Evolutionary conservation across 2,888 invertebrate species (phyloP), one percentile per base, ranked within the genome.

Genomic region (Zele albiditarsus): DNA sequence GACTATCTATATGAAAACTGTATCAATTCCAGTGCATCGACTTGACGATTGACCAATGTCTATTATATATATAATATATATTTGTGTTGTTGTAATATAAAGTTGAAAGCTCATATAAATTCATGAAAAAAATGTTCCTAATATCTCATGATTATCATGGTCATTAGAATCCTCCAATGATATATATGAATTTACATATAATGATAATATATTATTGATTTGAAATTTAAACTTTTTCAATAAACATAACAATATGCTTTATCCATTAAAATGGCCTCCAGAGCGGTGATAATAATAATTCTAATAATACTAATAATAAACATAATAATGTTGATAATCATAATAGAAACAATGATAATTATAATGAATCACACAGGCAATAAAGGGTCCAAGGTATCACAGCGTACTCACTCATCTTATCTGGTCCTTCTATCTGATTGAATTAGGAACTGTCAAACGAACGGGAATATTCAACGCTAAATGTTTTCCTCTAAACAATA

Each of bases 11-110:
- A 23, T 62, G 46, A 28, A 57, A 49, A 69, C 57, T 46, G 63
- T 71, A 63, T 71, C 71, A 71, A 71, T 71, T 71, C 71, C 71
- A 28, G 71, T 71, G 63, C 71, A 71, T 71, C 31, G 46, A n/a
- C 25, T 46, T 31, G 33, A 23, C 16, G 23, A 65, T 53, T 28
- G 27, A 31, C n/a, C 20, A 33, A 20, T 42, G 38, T 31, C 20
- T 46, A 14, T 27, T 49, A n/a, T 49, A 14, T 66, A 42, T 10
- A 23, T 28, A 67, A 28, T 23, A 38, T 33, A 38, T 28, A 3
- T 14, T 60, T n/a, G 3, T 38, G 12, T 38, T 0, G 12, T 38
- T 38, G 38, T 38, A 38, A 38, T 65, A 31, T 38, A 65, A 38
- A 65, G 23, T 38, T 67, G 3, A 27, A 27, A 49, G 12, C 10